A percentile compares a stretch with the other conserved stretches of the same genome.
Evolutionary conservation across 2,113 vertebrate genomes (phyloP).

Genomic region (Cyprinus carpio): DNA sequence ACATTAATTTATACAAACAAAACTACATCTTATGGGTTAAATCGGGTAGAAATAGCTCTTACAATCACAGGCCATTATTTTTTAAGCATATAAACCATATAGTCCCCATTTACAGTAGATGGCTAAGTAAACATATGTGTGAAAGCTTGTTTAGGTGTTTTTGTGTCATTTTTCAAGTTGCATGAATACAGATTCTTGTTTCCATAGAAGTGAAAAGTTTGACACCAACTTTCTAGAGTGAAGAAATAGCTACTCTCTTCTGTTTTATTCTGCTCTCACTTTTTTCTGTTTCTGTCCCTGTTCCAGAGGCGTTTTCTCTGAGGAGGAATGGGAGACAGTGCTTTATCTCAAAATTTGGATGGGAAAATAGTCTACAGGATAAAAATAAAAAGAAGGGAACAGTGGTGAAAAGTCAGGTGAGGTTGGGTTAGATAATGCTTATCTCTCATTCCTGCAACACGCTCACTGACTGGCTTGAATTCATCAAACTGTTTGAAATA

Average conservation of each 20-base stretch:
- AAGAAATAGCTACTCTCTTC: neutral
- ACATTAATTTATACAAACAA: too few species aligned
- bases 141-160: neutral
- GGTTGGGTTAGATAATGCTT: neutral
- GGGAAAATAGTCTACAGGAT: neutral
- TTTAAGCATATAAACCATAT: neutral
- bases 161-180: neutral
- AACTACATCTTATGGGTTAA: neutral
- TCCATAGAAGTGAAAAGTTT: neutral
- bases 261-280: slow-evolving; percentile 3
- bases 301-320: neutral
- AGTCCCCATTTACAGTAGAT: neutral
- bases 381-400: neutral
- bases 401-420: neutral
- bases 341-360: neutral
- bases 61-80: neutral
- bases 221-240: slow-evolving; percentile 9
- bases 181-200: neutral
- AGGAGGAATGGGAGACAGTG: neutral
- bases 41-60: neutral
- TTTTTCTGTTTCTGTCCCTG: neutral
- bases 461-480: neutral
- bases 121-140: neutral
- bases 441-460: neutral
- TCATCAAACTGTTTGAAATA: neutral